phyloP scores from a whole-genome alignment of 2,113 vertebrate genomes.

The Rutilus rutilus region DNA sequence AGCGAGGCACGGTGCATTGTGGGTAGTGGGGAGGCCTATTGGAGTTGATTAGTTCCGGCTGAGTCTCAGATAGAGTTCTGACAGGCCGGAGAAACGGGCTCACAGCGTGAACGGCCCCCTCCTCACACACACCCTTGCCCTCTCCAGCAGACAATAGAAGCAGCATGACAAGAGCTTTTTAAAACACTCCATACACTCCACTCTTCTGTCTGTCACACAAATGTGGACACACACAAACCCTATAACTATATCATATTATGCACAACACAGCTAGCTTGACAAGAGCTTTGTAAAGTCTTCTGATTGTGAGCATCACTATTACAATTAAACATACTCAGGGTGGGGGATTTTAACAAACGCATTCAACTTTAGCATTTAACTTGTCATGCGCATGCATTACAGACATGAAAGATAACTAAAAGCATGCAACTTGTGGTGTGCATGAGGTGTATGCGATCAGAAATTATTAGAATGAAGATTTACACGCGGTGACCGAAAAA shows the following conservation, averaged over 20 bases:
- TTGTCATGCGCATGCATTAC: not conserved
- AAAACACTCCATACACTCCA: slow-evolving; percentile 74
- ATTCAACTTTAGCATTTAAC: not conserved
- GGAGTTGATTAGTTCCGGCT: slow-evolving; percentile 85
- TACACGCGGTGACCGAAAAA: not conserved
- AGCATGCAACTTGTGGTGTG: not conserved
- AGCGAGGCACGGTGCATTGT: slow-evolving; percentile 74
- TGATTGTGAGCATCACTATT: slow-evolving; percentile 17
- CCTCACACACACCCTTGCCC: slow-evolving; percentile 56
- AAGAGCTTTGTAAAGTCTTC: slow-evolving; percentile 50
- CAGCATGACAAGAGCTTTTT: slow-evolving; percentile 76
- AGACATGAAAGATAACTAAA: not conserved
- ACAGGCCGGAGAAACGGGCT: slow-evolving; percentile 81
- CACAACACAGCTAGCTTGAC: slow-evolving; percentile 46
- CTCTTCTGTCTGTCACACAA: slow-evolving; percentile 38
- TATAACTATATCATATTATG: slow-evolving; percentile 56
- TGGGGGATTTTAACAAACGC: not conserved
- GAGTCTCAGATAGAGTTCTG: slow-evolving; percentile 81
- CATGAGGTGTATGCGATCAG: not conserved
- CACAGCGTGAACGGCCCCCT: slow-evolving; percentile 71
- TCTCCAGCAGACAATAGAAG: slow-evolving; percentile 73
- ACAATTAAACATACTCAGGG: not conserved
- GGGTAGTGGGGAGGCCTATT: slow-evolving; percentile 80
- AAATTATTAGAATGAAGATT: not conserved
- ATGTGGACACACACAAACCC: slow-evolving; percentile 56